Percentiles rank a stretch among this genome's conserved stretches.
These are phyloP conservation scores for Anhinga anhinga DNA, from an alignment of 2,113 vertebrate species.

Conservation along the genomic window DNA sequence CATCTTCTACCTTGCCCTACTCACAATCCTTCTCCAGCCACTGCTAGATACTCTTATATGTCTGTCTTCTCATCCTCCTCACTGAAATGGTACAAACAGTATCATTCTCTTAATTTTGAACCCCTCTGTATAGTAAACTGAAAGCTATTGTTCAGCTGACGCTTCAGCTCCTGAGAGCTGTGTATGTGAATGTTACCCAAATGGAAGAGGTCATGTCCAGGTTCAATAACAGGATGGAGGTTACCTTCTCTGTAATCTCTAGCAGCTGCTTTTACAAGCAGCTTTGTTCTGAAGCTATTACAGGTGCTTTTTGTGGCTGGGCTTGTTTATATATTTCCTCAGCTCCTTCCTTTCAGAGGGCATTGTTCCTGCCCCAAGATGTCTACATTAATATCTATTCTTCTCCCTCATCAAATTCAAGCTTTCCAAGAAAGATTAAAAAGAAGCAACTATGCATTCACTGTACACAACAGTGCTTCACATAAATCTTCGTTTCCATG, in stretches of 20 bases:
- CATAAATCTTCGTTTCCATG: neutral
- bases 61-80: neutral
- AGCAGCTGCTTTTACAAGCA: neutral
- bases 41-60: neutral
- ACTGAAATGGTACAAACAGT: neutral
- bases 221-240: neutral
- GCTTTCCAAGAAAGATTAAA: neutral
- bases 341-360: neutral
- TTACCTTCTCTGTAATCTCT: neutral
- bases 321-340: neutral
- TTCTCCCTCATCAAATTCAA: neutral
- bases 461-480: neutral
- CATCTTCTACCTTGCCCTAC: neutral
- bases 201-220: neutral
- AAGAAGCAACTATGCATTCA: neutral
- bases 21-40: neutral
- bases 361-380: neutral
- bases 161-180: neutral
- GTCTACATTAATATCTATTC: neutral
- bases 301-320: neutral
- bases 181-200: neutral
- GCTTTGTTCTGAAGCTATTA: neutral
- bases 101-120: neutral
- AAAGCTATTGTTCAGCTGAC: neutral
- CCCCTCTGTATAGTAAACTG: neutral